These are phyloP conservation scores for Coelogynopora nodosa DNA, from an alignment of 2,888 invertebrate species.

Conservation along the genomic window DNA sequence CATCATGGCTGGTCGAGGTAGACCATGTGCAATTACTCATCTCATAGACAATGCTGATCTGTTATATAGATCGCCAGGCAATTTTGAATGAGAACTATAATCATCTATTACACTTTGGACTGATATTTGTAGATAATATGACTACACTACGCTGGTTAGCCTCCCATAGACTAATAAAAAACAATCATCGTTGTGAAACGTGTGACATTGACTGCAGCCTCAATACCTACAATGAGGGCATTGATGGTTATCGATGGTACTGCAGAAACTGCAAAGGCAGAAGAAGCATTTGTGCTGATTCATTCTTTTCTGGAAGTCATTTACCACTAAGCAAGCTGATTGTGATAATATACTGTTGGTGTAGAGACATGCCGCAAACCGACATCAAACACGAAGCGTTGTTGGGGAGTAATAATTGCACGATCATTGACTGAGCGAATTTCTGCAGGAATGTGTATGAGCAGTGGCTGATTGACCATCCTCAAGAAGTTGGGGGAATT, in stretches of 20 bases:
- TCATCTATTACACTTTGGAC: neutral
- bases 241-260: neutral
- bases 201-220: neutral
- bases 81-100: neutral
- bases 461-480: neutral
- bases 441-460: slow-evolving; percentile 12
- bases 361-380: neutral
- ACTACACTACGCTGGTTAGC: neutral
- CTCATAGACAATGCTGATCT: neutral
- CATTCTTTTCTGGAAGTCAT: neutral
- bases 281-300: neutral
- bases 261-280: neutral
- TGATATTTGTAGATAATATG: neutral
- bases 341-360: neutral
- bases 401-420: neutral
- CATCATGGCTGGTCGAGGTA: neutral
- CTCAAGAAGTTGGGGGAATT: neutral
- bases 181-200: neutral
- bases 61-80: neutral
- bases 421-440: neutral
- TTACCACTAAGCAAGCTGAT: neutral
- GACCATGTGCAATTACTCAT: neutral
- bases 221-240: neutral
- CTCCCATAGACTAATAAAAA: neutral
- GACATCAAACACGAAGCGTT: neutral